Base-by-base conservation (phyloP, 2,888 invertebrate genomes). In the Drosophila mercatorum region DNA sequence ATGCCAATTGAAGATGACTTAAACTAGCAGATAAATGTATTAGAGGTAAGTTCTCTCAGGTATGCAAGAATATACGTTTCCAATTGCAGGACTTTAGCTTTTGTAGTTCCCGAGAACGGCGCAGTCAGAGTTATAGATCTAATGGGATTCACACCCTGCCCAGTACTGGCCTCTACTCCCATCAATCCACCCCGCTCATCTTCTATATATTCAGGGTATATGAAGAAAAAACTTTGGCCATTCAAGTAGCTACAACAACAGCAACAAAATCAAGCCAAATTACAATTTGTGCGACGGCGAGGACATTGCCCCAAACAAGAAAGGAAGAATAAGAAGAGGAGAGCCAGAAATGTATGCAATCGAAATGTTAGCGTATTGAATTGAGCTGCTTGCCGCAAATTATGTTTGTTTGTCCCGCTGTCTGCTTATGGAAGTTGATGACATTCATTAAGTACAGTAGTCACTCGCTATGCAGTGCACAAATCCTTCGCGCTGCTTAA, bases 251-350 rank as follows among this genome's bases (percentile, higher is more conserved):
- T 55, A 74, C 74, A 66, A 64, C 38, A 43, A 43, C 72, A 70
- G 71, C 61, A 68, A 65, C 72, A 56, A 81, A 83, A 78, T 83
- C 83, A 83, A 78, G 77, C 83, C 76, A 88, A 89, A 88, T 80
- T 85, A 81, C 86, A 88, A 85, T 85, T 85, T 88, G 72, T 66
- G 62, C 67, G 59, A 51, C 62, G 66, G 36, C 69, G 80, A 90
- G 89, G 89, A 82, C 89, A 83, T 90, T 89, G 89, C 88, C 80
- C 88, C 80, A 83, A 46, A 46, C 46, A 46, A 46, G 26, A 26
- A 46, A 46, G 7, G 22, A 44, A 2, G 22, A 22, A 5, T 6
- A 22, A 1, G 26, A 3, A 14, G 22, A 17, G 17, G 17, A 17
- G 17, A 12, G 22, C 1, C 22, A 46, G 46, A 26, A 46, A 46